These are phyloP conservation scores for Limnodromus scolopaceus DNA, from an alignment of 2,797 vertebrate genomes.

Conservation along the genomic window DNA sequence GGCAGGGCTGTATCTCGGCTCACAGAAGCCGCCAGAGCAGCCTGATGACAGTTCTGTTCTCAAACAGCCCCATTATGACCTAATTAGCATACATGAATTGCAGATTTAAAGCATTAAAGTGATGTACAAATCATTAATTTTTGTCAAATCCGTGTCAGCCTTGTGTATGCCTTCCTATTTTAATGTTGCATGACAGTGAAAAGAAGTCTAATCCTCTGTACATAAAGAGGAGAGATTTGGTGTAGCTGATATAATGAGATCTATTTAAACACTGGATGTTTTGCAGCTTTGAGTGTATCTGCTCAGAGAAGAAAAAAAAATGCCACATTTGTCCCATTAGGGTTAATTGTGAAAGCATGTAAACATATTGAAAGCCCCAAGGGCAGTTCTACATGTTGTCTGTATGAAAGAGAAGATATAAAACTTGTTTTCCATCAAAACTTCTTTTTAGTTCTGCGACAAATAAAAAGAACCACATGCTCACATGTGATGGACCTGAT, in stretches of 20 bases:
- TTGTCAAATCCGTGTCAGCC: conserved; percentile 84
- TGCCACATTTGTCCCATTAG: conserved; percentile 75
- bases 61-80: conserved; percentile 82
- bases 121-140: conserved; percentile 88
- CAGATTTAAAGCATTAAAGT: conserved; percentile 85
- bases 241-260: conserved; percentile 79
- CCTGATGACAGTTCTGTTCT: conserved; percentile 83
- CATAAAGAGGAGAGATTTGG: conserved; percentile 77
- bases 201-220: conserved; percentile 79
- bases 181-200: conserved; percentile 84
- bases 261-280: conserved; percentile 78
- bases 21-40: conserved; percentile 77
- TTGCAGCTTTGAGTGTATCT: conserved; percentile 76
- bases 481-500: not conserved
- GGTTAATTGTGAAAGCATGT: conserved; percentile 78
- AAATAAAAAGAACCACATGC: conserved; percentile 47
- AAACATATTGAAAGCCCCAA: conserved; percentile 76
- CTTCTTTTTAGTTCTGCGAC: conserved; percentile 48
- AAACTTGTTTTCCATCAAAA: conserved; percentile 71
- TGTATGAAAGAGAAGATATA: conserved; percentile 65
- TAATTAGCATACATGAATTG: conserved; percentile 88
- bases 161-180: conserved; percentile 81
- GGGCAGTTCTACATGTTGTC: conserved; percentile 73
- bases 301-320: conserved; percentile 47
- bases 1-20: conserved; percentile 68